Conservation (phyloP, 2,888 invertebrate species). For the Drosophila koepferae region DNA sequence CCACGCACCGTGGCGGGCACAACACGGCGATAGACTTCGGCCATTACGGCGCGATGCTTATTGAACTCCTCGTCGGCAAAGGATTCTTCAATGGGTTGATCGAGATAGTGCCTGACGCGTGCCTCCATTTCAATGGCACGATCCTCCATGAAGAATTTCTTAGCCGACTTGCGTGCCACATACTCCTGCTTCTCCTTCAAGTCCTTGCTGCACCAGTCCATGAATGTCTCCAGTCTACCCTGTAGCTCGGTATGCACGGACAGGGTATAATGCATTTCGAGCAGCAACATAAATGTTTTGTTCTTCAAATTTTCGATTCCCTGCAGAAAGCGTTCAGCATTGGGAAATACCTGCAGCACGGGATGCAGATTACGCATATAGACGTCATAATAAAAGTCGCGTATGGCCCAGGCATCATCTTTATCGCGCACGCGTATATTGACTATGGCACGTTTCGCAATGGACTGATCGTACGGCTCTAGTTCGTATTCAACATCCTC, state of each 20-base stretch:
- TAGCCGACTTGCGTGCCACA: constrained; percentile 80
- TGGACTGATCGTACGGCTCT: constrained; percentile 81
- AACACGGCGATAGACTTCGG: constrained; percentile 80
- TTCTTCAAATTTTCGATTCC: constrained; percentile 81
- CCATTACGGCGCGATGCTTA: constrained; percentile 72
- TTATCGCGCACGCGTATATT: constrained; percentile 82
- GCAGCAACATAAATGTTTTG: constrained; percentile 81
- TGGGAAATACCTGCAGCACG: constrained; percentile 80
- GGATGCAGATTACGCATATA: constrained; percentile 80
- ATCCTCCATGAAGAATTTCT: constrained; percentile 83
- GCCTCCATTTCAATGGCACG: constrained; percentile 74
- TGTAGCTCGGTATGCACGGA: constrained; percentile 81
- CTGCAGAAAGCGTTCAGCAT: constrained; percentile 71
- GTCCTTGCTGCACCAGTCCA: constrained; percentile 79
- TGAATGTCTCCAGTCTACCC: constrained; percentile 76
- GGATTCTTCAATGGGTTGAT: constrained; percentile 69
- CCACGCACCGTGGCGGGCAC: constrained; percentile 76
- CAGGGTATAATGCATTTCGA: constrained; percentile 83
- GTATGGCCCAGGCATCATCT: constrained; percentile 84
- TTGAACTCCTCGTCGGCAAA: constrained; percentile 70
- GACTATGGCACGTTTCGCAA: constrained; percentile 74
- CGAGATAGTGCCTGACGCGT: constrained; percentile 62
- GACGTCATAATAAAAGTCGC: constrained; percentile 82
- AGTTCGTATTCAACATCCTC: constrained; percentile 63
- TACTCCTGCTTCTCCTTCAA: constrained; percentile 79